Conservation (phyloP, 2,888 invertebrate genomes). For the Aromia moschata region DNA sequence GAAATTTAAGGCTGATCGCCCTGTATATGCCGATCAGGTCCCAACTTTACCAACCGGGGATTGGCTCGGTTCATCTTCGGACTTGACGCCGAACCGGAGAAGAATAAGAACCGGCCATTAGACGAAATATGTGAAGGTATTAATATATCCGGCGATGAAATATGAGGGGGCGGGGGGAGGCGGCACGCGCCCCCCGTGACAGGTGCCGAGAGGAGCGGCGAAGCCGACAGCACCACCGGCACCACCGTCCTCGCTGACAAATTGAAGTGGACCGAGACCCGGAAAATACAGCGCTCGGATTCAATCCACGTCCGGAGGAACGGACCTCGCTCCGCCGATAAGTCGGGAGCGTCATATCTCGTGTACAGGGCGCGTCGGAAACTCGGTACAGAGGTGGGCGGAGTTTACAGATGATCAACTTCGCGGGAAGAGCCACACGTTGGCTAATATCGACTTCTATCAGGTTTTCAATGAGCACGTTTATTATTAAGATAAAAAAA, state of each 20-base stretch:
- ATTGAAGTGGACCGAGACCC: constrained; percentile 57
- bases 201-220: constrained; percentile 57
- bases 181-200: constrained; percentile 51
- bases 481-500: too few relatives aligned
- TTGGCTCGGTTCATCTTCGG: too few relatives aligned
- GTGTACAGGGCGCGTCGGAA: not conserved
- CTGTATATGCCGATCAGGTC: too few relatives aligned
- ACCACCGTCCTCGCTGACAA: constrained; percentile 59
- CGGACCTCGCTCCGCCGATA: constrained; percentile 16
- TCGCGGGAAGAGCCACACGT: too few relatives aligned
- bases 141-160: constrained; percentile 57
- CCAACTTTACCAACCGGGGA: too few relatives aligned
- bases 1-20: too few relatives aligned
- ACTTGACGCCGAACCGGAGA: constrained; percentile 3
- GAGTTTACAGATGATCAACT: too few relatives aligned
- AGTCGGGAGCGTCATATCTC: constrained; percentile 8
- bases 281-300: constrained; percentile 52
- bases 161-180: constrained; percentile 55
- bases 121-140: constrained; percentile 40
- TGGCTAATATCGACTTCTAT: too few relatives aligned
- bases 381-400: too few relatives aligned
- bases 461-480: too few relatives aligned
- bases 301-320: constrained; percentile 58
- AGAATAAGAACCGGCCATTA: constrained; percentile 18
- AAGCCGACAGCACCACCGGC: constrained; percentile 50